phyloP scores from a whole-genome alignment of 2,888 invertebrate species.

The Scaptomyza polygonia region DNA sequence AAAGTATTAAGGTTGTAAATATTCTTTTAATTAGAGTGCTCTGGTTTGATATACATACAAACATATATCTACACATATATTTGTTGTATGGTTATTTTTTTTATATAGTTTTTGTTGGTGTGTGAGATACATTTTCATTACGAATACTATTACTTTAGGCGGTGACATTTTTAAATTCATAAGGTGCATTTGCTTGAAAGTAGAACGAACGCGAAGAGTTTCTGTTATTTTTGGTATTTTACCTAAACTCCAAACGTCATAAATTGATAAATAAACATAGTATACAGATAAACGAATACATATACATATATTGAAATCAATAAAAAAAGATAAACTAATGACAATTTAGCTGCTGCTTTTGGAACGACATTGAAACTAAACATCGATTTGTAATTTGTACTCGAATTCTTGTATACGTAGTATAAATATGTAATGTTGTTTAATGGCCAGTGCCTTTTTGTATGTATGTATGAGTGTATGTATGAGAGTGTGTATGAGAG shows the following conservation, averaged over 20 bases:
- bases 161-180: conserved; percentile 60
- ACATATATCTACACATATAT: conserved; percentile 40
- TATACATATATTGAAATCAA: neutral
- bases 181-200: conserved; percentile 64
- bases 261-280: conserved; percentile 1
- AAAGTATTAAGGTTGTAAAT: conserved; percentile 19
- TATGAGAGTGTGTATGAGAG: conserved; percentile 24
- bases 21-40: conserved; percentile 47
- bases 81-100: conserved; percentile 19
- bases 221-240: neutral
- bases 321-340: neutral
- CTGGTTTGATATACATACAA: conserved; percentile 29
- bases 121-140: conserved; percentile 67
- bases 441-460: conserved; percentile 8
- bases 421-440: conserved; percentile 36
- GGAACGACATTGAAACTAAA: conserved; percentile 77
- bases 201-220: conserved; percentile 23
- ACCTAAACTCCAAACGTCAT: conserved; percentile 29
- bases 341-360: conserved; percentile 33
- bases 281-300: conserved; percentile 10
- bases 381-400: conserved; percentile 65
- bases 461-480: conserved; percentile 16
- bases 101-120: conserved; percentile 44
- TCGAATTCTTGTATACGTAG: conserved; percentile 17
- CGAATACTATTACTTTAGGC: conserved; percentile 62